Evolutionary conservation across 2,113 vertebrate species (phyloP).

Genomic region (Myodes glareolus): DNA sequence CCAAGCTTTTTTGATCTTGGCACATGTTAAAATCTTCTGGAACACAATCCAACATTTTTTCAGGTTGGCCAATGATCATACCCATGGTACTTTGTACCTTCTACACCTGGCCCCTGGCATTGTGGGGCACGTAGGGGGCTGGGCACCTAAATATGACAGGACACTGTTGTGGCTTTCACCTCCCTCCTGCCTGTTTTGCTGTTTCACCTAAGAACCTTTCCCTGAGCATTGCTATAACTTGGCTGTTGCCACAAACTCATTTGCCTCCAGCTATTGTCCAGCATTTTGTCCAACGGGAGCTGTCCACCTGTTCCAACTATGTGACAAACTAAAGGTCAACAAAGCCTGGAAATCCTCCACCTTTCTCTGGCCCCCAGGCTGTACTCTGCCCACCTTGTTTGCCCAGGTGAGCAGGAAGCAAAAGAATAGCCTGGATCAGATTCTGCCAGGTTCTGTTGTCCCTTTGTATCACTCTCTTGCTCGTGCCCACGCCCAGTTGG

Average conservation of each 20-base stretch:
- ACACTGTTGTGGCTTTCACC: background rate
- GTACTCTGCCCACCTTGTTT: background rate
- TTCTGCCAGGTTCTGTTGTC: background rate
- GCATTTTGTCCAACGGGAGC: background rate
- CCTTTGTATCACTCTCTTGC: background rate
- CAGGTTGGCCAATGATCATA: background rate
- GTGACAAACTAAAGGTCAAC: background rate
- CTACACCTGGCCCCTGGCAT: too few relatives aligned
- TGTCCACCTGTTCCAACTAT: background rate
- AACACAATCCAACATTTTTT: background rate
- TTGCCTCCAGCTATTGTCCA: background rate
- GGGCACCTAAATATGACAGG: background rate
- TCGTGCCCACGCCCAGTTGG: background rate
- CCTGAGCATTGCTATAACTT: background rate
- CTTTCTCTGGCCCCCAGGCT: background rate
- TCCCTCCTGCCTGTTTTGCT: background rate
- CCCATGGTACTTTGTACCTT: background rate
- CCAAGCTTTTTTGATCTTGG: background rate
- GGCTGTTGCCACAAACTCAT: background rate
- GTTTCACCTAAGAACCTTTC: background rate
- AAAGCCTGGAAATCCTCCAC: background rate
- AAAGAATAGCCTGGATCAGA: background rate
- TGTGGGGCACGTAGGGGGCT: background rate
- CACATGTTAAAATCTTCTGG: background rate
- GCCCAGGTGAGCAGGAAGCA: background rate